phyloP scores from a whole-genome alignment of 92 coral and sea anemone species.

The Chrysogorgia sp. region DNA sequence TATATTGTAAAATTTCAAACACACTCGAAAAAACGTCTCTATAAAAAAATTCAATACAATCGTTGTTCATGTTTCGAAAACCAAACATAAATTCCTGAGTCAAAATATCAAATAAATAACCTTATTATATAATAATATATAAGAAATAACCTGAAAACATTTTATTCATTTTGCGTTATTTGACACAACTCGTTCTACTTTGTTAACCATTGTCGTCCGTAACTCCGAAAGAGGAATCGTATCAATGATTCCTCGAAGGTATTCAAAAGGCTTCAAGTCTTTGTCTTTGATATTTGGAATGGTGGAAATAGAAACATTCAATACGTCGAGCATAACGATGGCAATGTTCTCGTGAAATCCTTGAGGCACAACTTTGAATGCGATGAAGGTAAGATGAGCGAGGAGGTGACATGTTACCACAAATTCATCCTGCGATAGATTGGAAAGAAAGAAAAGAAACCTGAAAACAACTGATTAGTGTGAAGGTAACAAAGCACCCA shows the following conservation, averaged over 20 bases:
- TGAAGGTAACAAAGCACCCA: too few species aligned
- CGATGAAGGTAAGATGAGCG: constrained; percentile 11
- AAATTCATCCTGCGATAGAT: background rate
- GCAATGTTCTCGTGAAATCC: constrained; percentile 23
- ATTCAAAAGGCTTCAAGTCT: background rate
- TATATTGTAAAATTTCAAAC: too few species aligned
- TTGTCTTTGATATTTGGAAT: background rate
- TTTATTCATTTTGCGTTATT: constrained; percentile 1
- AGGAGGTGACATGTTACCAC: constrained; percentile 7
- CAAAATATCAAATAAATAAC: too few species aligned
- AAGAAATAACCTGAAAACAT: background rate
- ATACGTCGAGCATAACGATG: constrained; percentile 24
- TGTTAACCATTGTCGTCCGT: constrained; percentile 6
- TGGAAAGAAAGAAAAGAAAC: background rate
- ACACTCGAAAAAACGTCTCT: too few species aligned
- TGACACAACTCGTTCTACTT: background rate
- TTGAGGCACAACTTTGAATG: constrained; percentile 15
- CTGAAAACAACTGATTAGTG: background rate
- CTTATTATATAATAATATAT: too few species aligned
- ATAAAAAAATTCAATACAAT: too few species aligned
- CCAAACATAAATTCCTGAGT: too few species aligned
- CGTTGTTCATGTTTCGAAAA: too few species aligned
- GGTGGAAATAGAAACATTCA: constrained; percentile 5
- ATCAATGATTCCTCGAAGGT: constrained; percentile 2
- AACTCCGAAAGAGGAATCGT: constrained; percentile 13